Evolutionary conservation across 1,140 invertebrate species (phyloP).

Genomic region (Megalonaias nervosa): DNA sequence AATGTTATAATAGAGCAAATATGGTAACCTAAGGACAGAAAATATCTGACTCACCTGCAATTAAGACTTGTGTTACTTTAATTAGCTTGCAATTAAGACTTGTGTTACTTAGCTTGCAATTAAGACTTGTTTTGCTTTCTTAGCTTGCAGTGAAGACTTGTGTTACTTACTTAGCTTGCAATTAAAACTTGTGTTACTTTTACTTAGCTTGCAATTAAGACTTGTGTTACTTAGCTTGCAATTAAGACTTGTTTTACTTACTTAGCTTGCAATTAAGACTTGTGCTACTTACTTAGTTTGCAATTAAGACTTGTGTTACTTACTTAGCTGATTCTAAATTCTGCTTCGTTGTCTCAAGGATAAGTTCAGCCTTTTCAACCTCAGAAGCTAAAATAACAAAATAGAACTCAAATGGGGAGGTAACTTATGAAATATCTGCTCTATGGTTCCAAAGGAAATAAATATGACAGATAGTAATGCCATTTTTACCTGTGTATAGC

Average conservation of each 20-base stretch:
- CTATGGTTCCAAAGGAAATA: background rate
- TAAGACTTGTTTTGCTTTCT: background rate
- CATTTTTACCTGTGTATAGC: too few relatives aligned
- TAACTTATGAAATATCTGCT: background rate
- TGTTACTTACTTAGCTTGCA: constrained; percentile 46
- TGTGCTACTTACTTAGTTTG: constrained; percentile 9
- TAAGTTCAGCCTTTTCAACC: constrained; percentile 64
- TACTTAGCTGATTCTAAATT: constrained; percentile 54
- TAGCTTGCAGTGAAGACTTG: background rate
- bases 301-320: constrained; percentile 26
- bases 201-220: background rate
- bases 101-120: background rate
- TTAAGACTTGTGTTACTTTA: background rate
- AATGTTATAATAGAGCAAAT: too few relatives aligned
- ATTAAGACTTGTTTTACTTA: background rate
- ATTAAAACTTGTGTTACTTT: constrained; percentile 1
- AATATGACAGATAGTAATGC: background rate
- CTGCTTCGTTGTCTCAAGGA: constrained; percentile 56
- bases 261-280: background rate
- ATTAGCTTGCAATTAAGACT: background rate
- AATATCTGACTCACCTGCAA: background rate
- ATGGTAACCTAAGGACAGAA: constrained; percentile 2
- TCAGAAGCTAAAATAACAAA: constrained; percentile 54
- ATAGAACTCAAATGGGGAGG: background rate
- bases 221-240: too few relatives aligned